A percentile compares a stretch with the other conserved stretches of the same genome.
These are phyloP conservation scores for Tigriopus japonicus DNA, from an alignment of 1,140 invertebrate genomes.

Conservation along the genomic window DNA sequence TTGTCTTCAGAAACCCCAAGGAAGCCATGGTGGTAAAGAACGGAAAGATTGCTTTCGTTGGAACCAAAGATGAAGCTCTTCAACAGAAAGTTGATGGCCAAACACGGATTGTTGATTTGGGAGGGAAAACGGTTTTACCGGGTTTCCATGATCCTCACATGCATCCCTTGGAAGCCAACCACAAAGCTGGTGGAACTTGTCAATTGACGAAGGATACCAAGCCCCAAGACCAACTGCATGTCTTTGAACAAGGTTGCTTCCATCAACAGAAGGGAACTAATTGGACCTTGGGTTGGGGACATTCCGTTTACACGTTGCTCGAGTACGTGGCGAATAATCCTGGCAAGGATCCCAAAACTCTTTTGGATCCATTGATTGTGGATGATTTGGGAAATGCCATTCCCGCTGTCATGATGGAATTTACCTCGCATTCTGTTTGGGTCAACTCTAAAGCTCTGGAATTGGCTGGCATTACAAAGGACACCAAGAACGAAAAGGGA, in stretches of 20 bases:
- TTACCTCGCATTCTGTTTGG: conserved; percentile 3
- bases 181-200: neutral
- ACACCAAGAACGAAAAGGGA: neutral
- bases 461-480: neutral
- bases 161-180: neutral
- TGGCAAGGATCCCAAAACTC: neutral
- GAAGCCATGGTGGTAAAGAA: neutral
- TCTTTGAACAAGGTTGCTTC: neutral
- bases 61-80: neutral
- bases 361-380: neutral
- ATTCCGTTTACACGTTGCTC: neutral
- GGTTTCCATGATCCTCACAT: neutral
- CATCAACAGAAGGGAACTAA: neutral
- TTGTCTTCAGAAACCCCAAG: neutral
- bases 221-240: neutral
- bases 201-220: neutral
- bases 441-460: neutral
- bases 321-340: neutral
- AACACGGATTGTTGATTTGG: neutral
- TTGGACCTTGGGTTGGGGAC: neutral
- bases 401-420: neutral
- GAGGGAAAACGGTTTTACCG: neutral
- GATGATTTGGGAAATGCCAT: neutral
- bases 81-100: neutral
- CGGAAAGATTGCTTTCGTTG: neutral